phyloP scores from a whole-genome alignment of 1,140 invertebrate genomes.

The Polypedilum vanderplanki region DNA sequence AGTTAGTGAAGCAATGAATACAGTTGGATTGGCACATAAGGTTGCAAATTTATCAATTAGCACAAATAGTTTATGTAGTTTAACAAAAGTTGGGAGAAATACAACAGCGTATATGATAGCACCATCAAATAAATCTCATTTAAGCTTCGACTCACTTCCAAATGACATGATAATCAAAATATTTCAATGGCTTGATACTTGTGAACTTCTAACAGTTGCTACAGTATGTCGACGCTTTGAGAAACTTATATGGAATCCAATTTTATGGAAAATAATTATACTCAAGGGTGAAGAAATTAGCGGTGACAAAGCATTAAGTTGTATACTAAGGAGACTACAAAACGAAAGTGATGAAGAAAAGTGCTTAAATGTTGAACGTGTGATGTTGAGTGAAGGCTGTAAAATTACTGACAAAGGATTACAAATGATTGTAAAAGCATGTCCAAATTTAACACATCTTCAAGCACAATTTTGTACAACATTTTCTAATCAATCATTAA shows the following conservation, averaged over 20 bases:
- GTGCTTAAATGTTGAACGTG: constrained; percentile 54
- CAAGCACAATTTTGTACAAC: constrained; percentile 61
- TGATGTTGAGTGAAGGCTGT: constrained; percentile 64
- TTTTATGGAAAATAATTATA: constrained; percentile 64
- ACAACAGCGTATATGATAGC: constrained; percentile 30
- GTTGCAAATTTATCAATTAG: constrained; percentile 14
- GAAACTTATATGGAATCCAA: constrained; percentile 71
- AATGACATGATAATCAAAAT: constrained; percentile 54
- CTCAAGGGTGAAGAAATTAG: constrained; percentile 57
- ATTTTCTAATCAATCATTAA: constrained; percentile 47
- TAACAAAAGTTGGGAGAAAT: constrained; percentile 22
- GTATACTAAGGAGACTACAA: constrained; percentile 54
- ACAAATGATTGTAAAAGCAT: constrained; percentile 56
- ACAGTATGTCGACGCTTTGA: constrained; percentile 77
- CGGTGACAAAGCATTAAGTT: constrained; percentile 61
- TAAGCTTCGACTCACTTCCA: constrained; percentile 47
- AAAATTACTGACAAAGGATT: constrained; percentile 69
- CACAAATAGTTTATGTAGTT: neutral
- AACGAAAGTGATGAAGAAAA: constrained; percentile 49
- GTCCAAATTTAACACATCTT: constrained; percentile 64
- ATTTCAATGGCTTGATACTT: constrained; percentile 67
- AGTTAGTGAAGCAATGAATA: constrained; percentile 11
- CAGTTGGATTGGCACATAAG: constrained; percentile 12
- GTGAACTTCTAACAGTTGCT: constrained; percentile 69
- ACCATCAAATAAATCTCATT: constrained; percentile 34